Percentiles rank a stretch among this genome's conserved stretches.
These are phyloP conservation scores for Dicerorhinus sumatrensis DNA, from an alignment of 2,113 vertebrate species.

Conservation along the genomic window DNA sequence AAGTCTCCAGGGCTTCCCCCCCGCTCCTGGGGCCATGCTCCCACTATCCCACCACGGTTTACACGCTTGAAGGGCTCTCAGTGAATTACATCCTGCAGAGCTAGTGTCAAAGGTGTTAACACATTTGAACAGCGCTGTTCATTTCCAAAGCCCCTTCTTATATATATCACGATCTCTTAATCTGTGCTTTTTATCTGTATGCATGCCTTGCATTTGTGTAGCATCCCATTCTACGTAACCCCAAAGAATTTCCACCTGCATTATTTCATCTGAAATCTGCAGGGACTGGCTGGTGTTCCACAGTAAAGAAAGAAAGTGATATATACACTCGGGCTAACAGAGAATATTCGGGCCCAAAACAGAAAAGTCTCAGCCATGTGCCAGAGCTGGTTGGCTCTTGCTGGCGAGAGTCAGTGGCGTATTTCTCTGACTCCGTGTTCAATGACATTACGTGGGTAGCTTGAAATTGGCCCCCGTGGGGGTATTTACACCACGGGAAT, in stretches of 20 bases:
- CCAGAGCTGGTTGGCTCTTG: neutral
- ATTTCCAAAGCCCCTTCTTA: neutral
- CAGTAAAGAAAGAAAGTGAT: neutral
- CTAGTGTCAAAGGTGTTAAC: neutral
- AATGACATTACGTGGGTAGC: neutral
- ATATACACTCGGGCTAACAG: neutral
- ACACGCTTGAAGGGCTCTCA: neutral
- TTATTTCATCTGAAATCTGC: neutral
- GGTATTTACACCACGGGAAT: neutral
- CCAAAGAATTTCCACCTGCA: neutral
- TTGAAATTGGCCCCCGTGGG: neutral
- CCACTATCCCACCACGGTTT: too few relatives aligned
- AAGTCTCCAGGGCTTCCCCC: neutral
- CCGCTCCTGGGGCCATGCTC: neutral
- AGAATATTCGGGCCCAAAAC: too few relatives aligned
- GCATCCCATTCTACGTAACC: neutral
- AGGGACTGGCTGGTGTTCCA: neutral
- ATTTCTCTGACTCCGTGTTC: neutral
- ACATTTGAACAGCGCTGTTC: neutral
- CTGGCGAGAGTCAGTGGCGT: neutral
- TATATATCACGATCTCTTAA: too few relatives aligned
- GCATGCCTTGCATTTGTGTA: neutral
- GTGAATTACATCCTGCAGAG: neutral
- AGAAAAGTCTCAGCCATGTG: neutral
- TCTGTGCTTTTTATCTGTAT: neutral